Evolutionary conservation across 1,140 invertebrate genomes (phyloP), one percentile per base, ranked within the genome.

Genomic region (Drosophila cardini): DNA sequence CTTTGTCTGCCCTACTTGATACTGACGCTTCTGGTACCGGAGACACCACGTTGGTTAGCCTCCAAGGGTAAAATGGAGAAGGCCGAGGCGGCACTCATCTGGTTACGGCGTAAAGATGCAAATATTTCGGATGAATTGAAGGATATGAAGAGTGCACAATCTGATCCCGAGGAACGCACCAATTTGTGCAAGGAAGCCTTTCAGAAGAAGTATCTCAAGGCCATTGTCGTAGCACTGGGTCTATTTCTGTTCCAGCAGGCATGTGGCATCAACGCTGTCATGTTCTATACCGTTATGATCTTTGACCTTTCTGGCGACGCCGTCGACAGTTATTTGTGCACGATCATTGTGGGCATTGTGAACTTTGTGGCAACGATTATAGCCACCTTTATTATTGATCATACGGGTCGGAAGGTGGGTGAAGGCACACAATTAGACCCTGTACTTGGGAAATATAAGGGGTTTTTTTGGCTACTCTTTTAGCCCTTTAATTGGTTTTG

Each of bases 261-360:
- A 52, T 97, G 95, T 67, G 97, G 97, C n/a, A 97, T 97, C 70
- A 98, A 98, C 80, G 97, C 97, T 4, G 95, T 98, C 18, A 97
- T 98, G 74, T 98, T 98, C 90, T 98, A 98, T 90, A 96, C 97
- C 0, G 95, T 95, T 5, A 93, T 93, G 55, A 98, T 98, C 57
- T 98, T 98, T 91, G 91, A 94, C 91, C 94, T 94, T 72, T 93
- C 96, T n/a, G 96, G 96, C 10, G 96, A 95, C 55, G 93, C 93
- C 1, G 94, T 97, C 40, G 94, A 96, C 78, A 93, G 94, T 61
- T 95, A 96, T 80, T n/a, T 96, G 1, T 94, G 32, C 97, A 43
- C 61, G 4, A 43, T 63, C 9, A 30, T 53, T 30, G 21, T 53
- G 18, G 61, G 61, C 4, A 4, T 4, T 7, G 61, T 63, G 3